Evolutionary conservation across 2,113 vertebrate genomes (phyloP), one percentile per base, ranked within the genome.

Genomic region (Silurus glanis): DNA sequence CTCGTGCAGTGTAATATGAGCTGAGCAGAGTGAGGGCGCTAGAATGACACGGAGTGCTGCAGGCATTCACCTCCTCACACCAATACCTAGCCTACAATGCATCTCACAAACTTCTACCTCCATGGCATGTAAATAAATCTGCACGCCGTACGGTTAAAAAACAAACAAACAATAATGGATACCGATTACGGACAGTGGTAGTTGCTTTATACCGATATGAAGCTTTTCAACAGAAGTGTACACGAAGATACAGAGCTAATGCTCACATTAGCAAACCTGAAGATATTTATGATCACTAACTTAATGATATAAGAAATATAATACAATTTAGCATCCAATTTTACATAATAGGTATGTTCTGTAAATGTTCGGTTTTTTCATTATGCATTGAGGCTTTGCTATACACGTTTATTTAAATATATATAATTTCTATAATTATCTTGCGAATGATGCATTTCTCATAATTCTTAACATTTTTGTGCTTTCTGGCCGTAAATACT

Each of bases 1-100:
- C 67, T 83, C 59, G 51, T 69, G 67, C 17, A 25, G 81, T 88
- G 87, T 87, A 89, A 90, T 89, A 74, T 79, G 83, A 88, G 81
- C 81, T 21, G 80, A 56, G 62, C 91, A 92, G 91, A 92, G 86
- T 89, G 92, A 90, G 92, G 92, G 92, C 92, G 92, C 92, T 92
- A 90, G 88, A 89, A 90, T 90, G 75, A 89, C 88, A 82, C 86
- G 61, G 66, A 88, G 87, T 64, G 82, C 56, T 72, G 53, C 58
- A 86, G 71, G 84, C 79, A 75, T 86, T 17, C 28, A 79, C 78
- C 64, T 85, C 47, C 64, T 80, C 51, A 83, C 85, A 85, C 80
- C 87, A 84, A 21, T 56, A 84, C 61, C 25, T 58, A 83, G 83
- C 82, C 59, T 62, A 58, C 81, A 86, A 72, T 76, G 82, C 72